phyloP scores from a whole-genome alignment of 2,113 vertebrate species.

The Pollimyrus isidori region DNA sequence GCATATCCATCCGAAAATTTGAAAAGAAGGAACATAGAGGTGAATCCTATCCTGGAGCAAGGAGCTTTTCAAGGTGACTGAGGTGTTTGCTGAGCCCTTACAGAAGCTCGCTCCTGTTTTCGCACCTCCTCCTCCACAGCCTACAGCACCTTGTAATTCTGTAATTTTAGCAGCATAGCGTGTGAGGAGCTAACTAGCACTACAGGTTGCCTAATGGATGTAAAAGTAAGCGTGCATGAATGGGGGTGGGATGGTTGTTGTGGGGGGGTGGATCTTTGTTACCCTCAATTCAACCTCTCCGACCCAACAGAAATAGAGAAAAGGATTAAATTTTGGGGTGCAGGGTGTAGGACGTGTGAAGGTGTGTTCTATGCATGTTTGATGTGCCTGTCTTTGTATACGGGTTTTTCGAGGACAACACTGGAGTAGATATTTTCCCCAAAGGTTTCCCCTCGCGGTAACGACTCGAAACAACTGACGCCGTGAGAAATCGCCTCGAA shows the following conservation, averaged over 20 bases:
- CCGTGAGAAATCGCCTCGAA: background rate
- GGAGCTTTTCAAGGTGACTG: background rate
- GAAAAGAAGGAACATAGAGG: background rate
- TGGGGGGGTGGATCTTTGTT: background rate
- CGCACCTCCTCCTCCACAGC: background rate
- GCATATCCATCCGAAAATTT: background rate
- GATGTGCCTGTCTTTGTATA: background rate
- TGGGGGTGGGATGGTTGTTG: background rate
- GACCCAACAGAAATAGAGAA: background rate
- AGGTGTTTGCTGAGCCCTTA: background rate
- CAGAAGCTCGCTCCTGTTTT: background rate
- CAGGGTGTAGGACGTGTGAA: background rate
- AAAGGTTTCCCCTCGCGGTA: background rate
- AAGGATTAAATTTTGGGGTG: background rate
- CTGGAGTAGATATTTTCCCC: background rate
- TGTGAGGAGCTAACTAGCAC: background rate
- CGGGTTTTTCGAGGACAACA: background rate
- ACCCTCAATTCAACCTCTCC: background rate
- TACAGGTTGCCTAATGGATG: background rate
- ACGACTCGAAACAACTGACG: background rate
- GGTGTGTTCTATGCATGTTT: background rate
- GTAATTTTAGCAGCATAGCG: conserved; percentile 7
- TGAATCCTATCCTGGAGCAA: background rate
- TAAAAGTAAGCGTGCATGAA: background rate
- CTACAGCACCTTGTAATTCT: background rate